Evolutionary conservation across 2,888 invertebrate species (phyloP), one percentile per base, ranked within the genome.

Genomic region (Heliconius charithonia): DNA sequence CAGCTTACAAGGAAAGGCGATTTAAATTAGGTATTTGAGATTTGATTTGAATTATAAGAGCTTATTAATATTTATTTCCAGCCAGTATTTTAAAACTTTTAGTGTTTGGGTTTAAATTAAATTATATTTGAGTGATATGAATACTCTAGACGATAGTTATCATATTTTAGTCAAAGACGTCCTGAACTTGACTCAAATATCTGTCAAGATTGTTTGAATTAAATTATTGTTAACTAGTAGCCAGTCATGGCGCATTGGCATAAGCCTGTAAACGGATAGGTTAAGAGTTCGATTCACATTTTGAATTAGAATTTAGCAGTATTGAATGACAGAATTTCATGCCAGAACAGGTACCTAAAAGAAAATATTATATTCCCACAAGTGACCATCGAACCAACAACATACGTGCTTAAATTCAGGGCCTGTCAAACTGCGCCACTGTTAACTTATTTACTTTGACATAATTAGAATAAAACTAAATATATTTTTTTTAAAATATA

Each of bases 1-100:
- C 13, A 71, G 71, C 71, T 56, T 12, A 6, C 71, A 29, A 56
- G 56, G 32, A 56, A 56, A 71, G 22, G 56, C 29, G 22, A 71
- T 56, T 56, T 7, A 25, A 51, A 71, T 56, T 29, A 32, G 13
- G 12, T 56, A 56, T 71, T 51, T 29, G 22, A 51, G 51, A 9
- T 37, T 51, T 51, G 51, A 51, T 9, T 56, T 56, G 4, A 29
- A 25, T 13, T 22, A 56, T 51, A 71, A 29, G 29, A 19, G 9
- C 29, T 4, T 62, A 2, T 62, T 59, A 7, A 10, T 59, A 59
- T 51, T 51, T 51, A 51, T 51, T 51, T 51, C 6, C 13, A 51
- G 51, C 19, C 19, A 51, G 19, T 51, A 51, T 51, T 19, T 19
- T 51, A 51, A 51, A 51, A 51, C 16, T 4, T 16, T 16, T 16